Evolutionary conservation across 1,140 invertebrate species (phyloP).

Genomic region (Drosophila arawakana): DNA sequence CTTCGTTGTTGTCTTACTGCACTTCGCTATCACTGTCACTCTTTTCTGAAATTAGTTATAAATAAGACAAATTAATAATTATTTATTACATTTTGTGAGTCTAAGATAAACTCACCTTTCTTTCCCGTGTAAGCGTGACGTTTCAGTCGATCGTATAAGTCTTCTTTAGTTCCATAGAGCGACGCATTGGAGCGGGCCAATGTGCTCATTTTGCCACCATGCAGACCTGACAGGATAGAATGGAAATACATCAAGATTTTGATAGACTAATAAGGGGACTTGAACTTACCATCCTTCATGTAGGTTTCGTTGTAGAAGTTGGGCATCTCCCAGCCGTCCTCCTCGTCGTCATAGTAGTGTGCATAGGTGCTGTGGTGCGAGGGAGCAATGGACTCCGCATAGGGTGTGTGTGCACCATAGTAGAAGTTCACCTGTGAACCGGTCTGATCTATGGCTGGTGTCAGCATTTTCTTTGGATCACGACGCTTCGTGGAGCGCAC

Average conservation of each 20-base stretch:
- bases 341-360: constrained; percentile 97
- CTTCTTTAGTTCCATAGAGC: constrained; percentile 97
- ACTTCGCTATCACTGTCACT: constrained; percentile 96
- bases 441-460: constrained; percentile 93
- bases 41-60: constrained; percentile 89
- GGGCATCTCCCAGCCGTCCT: constrained; percentile 98
- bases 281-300: constrained; percentile 94
- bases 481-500: constrained; percentile 92
- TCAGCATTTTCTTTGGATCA: constrained; percentile 94
- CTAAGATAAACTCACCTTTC: constrained; percentile 89
- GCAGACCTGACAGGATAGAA: constrained; percentile 48
- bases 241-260: neutral
- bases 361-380: constrained; percentile 98
- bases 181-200: constrained; percentile 95
- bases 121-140: constrained; percentile 97
- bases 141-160: constrained; percentile 97
- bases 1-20: constrained; percentile 86
- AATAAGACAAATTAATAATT: neutral
- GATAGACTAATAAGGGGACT: too few species aligned
- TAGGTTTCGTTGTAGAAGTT: constrained; percentile 99
- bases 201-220: constrained; percentile 92
- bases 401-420: constrained; percentile 95
- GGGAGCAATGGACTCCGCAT: constrained; percentile 97
- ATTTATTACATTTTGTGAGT: neutral
- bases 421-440: constrained; percentile 98